These are phyloP conservation scores for Agonopterix alstromeriana DNA, from an alignment of 2,888 invertebrate species.

Conservation along the genomic window DNA sequence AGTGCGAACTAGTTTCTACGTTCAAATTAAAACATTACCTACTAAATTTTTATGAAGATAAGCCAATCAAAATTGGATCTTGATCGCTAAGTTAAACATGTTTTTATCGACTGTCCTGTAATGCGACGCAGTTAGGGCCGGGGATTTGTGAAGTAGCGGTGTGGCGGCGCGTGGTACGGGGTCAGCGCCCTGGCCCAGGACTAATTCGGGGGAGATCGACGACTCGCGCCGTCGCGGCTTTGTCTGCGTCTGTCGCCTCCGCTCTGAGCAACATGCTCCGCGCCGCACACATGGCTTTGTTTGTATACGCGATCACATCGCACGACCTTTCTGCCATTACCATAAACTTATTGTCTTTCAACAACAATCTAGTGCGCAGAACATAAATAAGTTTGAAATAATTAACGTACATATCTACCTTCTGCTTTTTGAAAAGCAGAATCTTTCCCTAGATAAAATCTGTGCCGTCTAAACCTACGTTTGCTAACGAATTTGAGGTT, in stretches of 20 bases:
- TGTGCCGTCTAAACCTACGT: constrained; percentile 7
- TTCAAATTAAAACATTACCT: too few species aligned
- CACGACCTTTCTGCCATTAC: constrained; percentile 28
- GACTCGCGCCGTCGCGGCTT: constrained; percentile 58
- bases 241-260: constrained; percentile 55
- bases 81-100: too few species aligned
- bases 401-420: not conserved
- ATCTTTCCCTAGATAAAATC: not conserved
- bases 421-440: too few species aligned
- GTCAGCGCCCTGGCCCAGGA: constrained; percentile 73
- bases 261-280: constrained; percentile 19
- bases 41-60: too few species aligned
- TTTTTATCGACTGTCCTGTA: too few species aligned
- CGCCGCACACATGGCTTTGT: constrained; percentile 42
- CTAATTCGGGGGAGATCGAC: constrained; percentile 76
- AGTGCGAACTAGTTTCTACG: too few species aligned
- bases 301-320: constrained; percentile 27
- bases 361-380: constrained; percentile 18
- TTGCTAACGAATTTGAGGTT: constrained; percentile 22
- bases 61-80: too few species aligned
- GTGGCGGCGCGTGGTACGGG: constrained; percentile 36
- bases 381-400: constrained; percentile 1
- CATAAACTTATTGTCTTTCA: constrained; percentile 22
- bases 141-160: constrained; percentile 10
- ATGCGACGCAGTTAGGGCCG: constrained; percentile 1